Evolutionary conservation across 2,888 invertebrate species (phyloP), one percentile per base, ranked within the genome.

Genomic region (Temnothorax ravouxi): DNA sequence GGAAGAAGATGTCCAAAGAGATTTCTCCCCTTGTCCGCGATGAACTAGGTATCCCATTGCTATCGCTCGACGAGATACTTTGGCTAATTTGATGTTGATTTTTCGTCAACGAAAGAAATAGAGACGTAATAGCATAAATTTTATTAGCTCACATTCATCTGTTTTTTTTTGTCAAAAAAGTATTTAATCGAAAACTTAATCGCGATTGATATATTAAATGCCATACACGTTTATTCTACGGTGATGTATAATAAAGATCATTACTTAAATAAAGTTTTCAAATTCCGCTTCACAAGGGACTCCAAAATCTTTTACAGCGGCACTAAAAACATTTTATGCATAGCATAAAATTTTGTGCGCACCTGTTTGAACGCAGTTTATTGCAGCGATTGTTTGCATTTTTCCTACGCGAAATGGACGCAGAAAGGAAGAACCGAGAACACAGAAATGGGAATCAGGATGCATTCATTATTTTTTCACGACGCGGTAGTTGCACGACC

Each of bases 401-500:
- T 79, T 79, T 67, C 18, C 21, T 41, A 21, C 21, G 44, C 29
- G 44, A 47, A 34, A 56, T 21, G 21, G 29, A 47, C n/a, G 56
- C 47, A 18, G 47, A 38, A 18, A 41, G 54, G 47, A 69, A 25
- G 44, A 5, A 15, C 34, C 71, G 59, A 44, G 79, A 34, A 41
- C 25, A 41, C 34, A 71, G 47, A 69, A 38, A 47, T 47, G n/a
- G 25, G n/a, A 59, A 61, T 80, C 71, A 71, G 59, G 47, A 47
- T 59, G 79, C 59, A 50, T 80, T 71, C 79, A 59, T 79, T 80
- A 80, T 79, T 79, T 54, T 79, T 79, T 79, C 47, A 77, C 52
- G 66, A 52, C n/a, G 25, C 38, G 52, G 25, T 76, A 76, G 25
- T 66, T 41, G 52, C 76, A 52, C 52, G 64, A 38, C 9, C 3